Evolutionary conservation across 1,140 invertebrate genomes (phyloP), one percentile per base, ranked within the genome.

Genomic region (Papilio polyxenes): DNA sequence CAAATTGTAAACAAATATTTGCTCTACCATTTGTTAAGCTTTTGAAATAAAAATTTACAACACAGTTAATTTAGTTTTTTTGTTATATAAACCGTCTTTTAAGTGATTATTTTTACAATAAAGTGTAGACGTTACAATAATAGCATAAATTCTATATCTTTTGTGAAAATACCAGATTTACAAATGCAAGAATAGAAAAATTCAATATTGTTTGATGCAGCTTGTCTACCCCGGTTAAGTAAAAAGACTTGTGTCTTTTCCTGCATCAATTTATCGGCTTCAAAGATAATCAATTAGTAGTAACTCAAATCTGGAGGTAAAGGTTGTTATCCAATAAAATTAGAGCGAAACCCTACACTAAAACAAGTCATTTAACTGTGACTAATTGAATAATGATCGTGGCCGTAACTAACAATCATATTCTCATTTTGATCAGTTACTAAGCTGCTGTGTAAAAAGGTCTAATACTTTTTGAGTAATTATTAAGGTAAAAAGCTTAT

Each of bases 301-400:
- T 76, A 53, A 77, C 75, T 53, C 10, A 53, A 51, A 77, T 77
- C 62, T 37, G 8, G 11, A 69, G 78, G 23, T 69, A 48, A 15
- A 15, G 40, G 40, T 31, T 49, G 40, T 80, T 79, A 79, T 79
- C 56, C 76, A 79, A 80, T 80, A 80, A 77, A 51, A 53, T 31
- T 77, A 69, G 20, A 69, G 40, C n/a, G 62, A 69, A 69, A 80
- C 59, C 78, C 59, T 59, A 80, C 23, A 80, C 59, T 17, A 65
- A 69, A 80, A 80, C 62, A 15, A 49, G 78, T 80, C 62, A 69
- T 23, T 80, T 69, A 69, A 80, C 78, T 80, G 40, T n/a, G 44
- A 62, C 62, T 80, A 80, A 80, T 80, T 80, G 78, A 65, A 79
- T 44, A 80, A 80, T 59, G 59, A 44, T 80, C 78, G 78, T 49